Base-by-base conservation (phyloP, 2,797 vertebrate species). In the Odontamblyopus lacepedii region DNA sequence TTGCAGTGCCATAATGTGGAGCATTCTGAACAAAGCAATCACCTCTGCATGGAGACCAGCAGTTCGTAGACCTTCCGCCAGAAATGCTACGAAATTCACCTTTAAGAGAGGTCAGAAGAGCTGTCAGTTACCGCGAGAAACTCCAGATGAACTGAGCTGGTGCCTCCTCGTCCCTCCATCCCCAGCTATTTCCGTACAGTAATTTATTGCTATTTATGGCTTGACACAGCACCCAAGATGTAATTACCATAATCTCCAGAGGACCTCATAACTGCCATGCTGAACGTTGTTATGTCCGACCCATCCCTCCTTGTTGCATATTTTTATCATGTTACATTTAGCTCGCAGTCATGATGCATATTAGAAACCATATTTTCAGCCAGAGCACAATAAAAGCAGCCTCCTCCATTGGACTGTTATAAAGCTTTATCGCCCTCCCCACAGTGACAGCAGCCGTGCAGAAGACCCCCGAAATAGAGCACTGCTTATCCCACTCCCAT, bases 391-490 rank as follows among this genome's bases (percentile, higher is more conserved):
- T 66, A 66, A 66, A 51, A 12, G 18, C 27, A 67, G 38, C 7
- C 48, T 35, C 44, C 19, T 61, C 41, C 35, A 48, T 29, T 57
- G 44, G 41, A 29, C 35, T 71, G 38, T 41, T 66, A 51, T 71
- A 78, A 71, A 61, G 38, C 44, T 69, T 82, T 79, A 75, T 80
- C 79, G 74, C 73, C 69, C 69, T 55, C 63, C 56, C 62, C 83
- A 77, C 77, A 73, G 57, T 80, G 83, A 77, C 78, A 75, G 79
- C 60, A 38, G 80, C 80, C 75, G 65, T 53, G 74, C 67, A 75
- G 71, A 76, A 77, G 75, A 78, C 73, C 70, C 72, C 79, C 67
- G 71, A 83, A 88, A 86, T 83, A 83, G 77, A 84, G 77, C 76
- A 12, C 66, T 69, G 84, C 74, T 81, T 80, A 78, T 80, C 83